Evolutionary conservation across 37 sponge, comb jelly and placozoan genomes (phyloP), one percentile per base, ranked within the genome.

Genomic region (Amphimedon queenslandica): DNA sequence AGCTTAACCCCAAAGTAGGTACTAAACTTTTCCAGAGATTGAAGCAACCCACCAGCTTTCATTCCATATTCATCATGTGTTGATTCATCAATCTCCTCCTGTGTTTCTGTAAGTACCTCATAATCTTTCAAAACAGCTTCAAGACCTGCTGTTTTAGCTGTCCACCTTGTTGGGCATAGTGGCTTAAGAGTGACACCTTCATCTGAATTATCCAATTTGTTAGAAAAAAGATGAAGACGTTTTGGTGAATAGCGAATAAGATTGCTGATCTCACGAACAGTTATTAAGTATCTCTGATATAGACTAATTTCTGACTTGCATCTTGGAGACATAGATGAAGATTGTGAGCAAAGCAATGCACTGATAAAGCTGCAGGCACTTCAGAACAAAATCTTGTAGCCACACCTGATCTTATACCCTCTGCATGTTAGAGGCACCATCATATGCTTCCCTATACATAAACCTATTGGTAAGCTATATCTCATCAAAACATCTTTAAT

Each of bases 131-230:
- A 31, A 20, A 84, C 51, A 28, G 88, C 82, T 56, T 88, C 82
- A 47, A 81, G 63, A 13, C 79, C 88, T 40, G 35, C 57, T 24
- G 82, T 81, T 58, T 82, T 65, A 18, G 63, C 88, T 67, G 83
- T 88, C 88, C 88, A 88, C 37, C 82, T 57, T 23, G 83, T 88
- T 20, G 69, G 24, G 55, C 82, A 88, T 1, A 88, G 71, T 37
- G 82, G 70, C 27, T 69, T 72, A 43, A 81, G 37, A 24, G 55
- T 71, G 3, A 63, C 71, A 30, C 69, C 78, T 29, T 32, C 30
- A 21, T 78, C 43, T 42, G 33, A 30, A 5, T 76, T 66, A 63
- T 70, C 55, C 36, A 84, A 25, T 8, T 67, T 76, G 40, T 53
- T 64, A 51, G 64, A 27, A 37, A 83, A 77, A 24, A 76, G 57